Evolutionary conservation across 2,888 invertebrate species (phyloP).

Genomic region (Parelbella ahira): DNA sequence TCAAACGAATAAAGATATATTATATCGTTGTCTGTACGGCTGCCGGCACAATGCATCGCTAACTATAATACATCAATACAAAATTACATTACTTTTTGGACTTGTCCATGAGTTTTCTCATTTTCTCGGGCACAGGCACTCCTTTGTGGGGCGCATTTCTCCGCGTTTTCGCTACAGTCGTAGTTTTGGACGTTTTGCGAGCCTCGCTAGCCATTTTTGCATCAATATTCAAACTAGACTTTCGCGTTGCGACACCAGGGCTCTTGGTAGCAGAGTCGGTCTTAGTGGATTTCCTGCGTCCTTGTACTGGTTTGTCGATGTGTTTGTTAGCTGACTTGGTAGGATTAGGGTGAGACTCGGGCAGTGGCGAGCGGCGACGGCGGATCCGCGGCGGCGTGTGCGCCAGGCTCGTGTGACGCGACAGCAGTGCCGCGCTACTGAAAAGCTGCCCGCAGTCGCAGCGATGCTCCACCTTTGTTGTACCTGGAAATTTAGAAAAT

Average conservation of each 20-base stretch:
- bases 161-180: slow-evolving; percentile 34
- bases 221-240: slow-evolving; percentile 31
- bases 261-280: slow-evolving; percentile 30
- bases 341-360: no score
- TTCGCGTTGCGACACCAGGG: slow-evolving; percentile 28
- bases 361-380: slow-evolving; percentile 57
- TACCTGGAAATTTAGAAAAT: slow-evolving; percentile 51
- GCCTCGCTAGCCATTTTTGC: slow-evolving; percentile 29
- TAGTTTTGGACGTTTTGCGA: slow-evolving; percentile 26
- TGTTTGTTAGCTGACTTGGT: no score
- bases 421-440: slow-evolving; percentile 62
- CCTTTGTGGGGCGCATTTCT: slow-evolving; percentile 50
- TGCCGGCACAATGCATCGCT: slow-evolving; percentile 11
- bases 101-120: slow-evolving; percentile 53
- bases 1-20: no score
- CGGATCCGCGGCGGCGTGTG: slow-evolving; percentile 75
- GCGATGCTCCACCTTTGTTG: slow-evolving; percentile 62
- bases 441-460: slow-evolving; percentile 75
- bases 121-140: slow-evolving; percentile 64
- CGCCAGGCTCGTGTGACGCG: slow-evolving; percentile 67
- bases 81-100: slow-evolving; percentile 20
- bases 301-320: slow-evolving; percentile 33
- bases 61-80: slow-evolving; percentile 6
- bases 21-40: no score
- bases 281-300: slow-evolving; percentile 40